phyloP scores from a whole-genome alignment of 2,113 vertebrate genomes.

The Tachycineta bicolor region DNA sequence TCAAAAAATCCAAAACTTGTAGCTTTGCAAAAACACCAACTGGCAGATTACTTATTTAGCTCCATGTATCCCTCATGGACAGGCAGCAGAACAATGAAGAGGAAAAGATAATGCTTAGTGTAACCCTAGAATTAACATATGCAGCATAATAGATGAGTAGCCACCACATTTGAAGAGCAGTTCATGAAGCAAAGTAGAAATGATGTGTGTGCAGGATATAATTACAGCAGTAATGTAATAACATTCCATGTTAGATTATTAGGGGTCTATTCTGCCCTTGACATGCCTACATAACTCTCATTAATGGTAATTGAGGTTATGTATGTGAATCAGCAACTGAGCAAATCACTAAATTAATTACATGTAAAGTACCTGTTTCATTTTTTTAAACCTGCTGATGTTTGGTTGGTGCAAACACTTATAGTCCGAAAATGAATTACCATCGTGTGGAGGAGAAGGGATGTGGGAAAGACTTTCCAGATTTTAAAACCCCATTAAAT shows the following conservation, averaged over 20 bases:
- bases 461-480: background rate
- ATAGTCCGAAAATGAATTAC: background rate
- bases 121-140: background rate
- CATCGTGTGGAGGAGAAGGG: background rate
- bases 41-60: background rate
- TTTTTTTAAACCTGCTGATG: background rate
- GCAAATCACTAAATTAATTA: conserved; percentile 70
- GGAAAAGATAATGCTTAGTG: background rate
- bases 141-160: conserved; percentile 3
- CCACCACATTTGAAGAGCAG: conserved; percentile 31
- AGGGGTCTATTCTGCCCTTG: conserved; percentile 55
- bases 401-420: background rate
- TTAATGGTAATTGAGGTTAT: conserved; percentile 68
- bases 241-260: conserved; percentile 67
- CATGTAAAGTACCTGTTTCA: conserved; percentile 57
- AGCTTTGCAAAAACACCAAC: conserved; percentile 4
- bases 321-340: conserved; percentile 51
- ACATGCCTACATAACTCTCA: conserved; percentile 59
- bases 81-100: background rate
- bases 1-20: background rate
- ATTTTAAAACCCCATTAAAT: background rate
- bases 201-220: conserved; percentile 54
- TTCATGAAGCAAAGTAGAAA: conserved; percentile 48
- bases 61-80: fast-evolving
- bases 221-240: conserved; percentile 66